These are phyloP conservation scores for Oryzias melastigma DNA, from an alignment of 2,113 vertebrate genomes.

Conservation along the genomic window DNA sequence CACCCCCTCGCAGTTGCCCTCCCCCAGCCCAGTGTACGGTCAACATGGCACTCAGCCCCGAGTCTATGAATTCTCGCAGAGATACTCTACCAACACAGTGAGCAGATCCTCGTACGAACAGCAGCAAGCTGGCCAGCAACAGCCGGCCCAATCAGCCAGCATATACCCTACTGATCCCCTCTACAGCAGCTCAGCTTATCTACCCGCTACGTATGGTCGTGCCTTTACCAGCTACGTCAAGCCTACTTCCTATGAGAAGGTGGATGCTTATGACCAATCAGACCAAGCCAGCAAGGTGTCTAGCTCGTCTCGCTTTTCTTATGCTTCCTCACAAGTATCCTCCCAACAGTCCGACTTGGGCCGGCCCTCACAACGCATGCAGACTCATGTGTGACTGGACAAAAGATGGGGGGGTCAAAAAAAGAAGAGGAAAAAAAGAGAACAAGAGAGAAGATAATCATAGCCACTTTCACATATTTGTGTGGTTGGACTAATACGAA, in stretches of 20 bases:
- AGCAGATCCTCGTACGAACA: constrained; percentile 78
- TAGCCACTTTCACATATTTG: constrained; percentile 32
- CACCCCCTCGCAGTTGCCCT: constrained; percentile 76
- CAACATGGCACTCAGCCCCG: constrained; percentile 76
- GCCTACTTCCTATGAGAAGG: constrained; percentile 81
- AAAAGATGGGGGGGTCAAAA: neutral
- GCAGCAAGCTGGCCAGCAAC: constrained; percentile 70
- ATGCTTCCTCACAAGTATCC: constrained; percentile 82
- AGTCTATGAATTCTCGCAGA: constrained; percentile 81
- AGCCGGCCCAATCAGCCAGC: constrained; percentile 64
- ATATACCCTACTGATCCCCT: constrained; percentile 78
- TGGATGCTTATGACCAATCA: constrained; percentile 81
- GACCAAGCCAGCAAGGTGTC: constrained; percentile 83
- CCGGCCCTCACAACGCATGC: constrained; percentile 85
- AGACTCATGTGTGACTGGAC: constrained; percentile 87
- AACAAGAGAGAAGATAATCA: constrained; percentile 36
- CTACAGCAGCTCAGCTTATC: constrained; percentile 79
- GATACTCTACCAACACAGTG: constrained; percentile 77
- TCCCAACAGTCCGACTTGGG: constrained; percentile 83
- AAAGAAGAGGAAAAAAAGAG: constrained; percentile 7
- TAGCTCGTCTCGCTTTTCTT: constrained; percentile 83
- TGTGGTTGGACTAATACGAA: constrained; percentile 61
- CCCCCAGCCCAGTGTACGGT: constrained; percentile 75
- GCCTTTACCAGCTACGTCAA: constrained; percentile 88
- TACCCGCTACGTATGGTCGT: constrained; percentile 83